phyloP scores from a whole-genome alignment of 2,888 invertebrate genomes.

The Tenthredo distinguenda region DNA sequence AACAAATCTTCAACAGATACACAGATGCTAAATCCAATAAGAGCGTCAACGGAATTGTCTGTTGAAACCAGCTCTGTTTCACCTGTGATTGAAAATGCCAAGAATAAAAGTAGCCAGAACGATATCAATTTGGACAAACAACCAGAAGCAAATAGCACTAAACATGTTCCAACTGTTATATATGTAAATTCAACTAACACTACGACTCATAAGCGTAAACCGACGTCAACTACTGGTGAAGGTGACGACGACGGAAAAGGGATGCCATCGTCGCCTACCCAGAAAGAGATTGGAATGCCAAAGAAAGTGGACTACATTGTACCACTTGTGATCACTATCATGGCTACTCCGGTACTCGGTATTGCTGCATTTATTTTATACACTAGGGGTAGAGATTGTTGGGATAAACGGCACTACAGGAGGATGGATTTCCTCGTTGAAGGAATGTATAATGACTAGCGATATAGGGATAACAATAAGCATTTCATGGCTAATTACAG shows the following conservation, averaged over 20 bases:
- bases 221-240: conserved; percentile 79
- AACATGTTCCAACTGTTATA: neutral
- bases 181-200: neutral
- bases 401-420: conserved; percentile 92
- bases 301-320: conserved; percentile 83
- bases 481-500: neutral
- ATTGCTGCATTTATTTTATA: conserved; percentile 84
- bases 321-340: conserved; percentile 86
- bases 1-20: neutral
- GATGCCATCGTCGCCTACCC: conserved; percentile 67
- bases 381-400: conserved; percentile 88
- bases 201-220: conserved; percentile 74
- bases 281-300: conserved; percentile 67
- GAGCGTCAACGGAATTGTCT: neutral
- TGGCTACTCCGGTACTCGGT: conserved; percentile 87
- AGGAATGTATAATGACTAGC: conserved; percentile 92
- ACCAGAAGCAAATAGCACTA: neutral
- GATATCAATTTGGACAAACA: neutral
- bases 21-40: neutral
- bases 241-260: conserved; percentile 73
- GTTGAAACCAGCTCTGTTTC: neutral
- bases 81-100: neutral
- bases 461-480: neutral
- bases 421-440: conserved; percentile 94
- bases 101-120: neutral